Evolutionary conservation across 2,113 vertebrate genomes (phyloP).

Genomic region (Phasianus colchicus): DNA sequence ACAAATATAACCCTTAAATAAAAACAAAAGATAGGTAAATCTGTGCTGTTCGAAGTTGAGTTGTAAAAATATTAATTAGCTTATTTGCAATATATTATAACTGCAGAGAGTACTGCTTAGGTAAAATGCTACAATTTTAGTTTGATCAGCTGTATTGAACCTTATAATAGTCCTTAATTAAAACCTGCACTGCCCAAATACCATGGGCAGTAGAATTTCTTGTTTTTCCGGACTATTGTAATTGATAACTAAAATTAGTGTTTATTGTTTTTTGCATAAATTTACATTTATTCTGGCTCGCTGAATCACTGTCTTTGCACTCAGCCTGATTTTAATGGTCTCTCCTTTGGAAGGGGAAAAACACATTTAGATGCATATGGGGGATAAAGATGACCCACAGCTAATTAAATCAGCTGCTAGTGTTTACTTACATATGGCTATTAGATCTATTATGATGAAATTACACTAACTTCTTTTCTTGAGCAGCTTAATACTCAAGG

Average conservation of each 20-base stretch:
- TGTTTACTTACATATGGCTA: background rate
- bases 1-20: background rate
- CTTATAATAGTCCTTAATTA: background rate
- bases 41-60: background rate
- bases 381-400: background rate
- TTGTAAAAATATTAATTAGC: background rate
- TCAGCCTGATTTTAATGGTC: background rate
- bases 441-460: background rate
- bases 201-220: background rate
- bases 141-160: background rate
- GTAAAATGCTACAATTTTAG: background rate
- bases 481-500: background rate
- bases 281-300: background rate
- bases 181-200: background rate
- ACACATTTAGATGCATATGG: accelerated
- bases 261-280: background rate
- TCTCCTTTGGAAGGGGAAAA: background rate
- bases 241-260: background rate
- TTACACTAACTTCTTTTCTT: background rate
- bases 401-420: background rate
- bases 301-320: background rate
- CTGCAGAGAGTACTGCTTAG: background rate
- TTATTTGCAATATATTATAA: background rate
- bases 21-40: background rate
- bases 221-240: background rate